Evolutionary conservation across 2,113 vertebrate species (phyloP).

Genomic region (Nothoprocta perdicaria): DNA sequence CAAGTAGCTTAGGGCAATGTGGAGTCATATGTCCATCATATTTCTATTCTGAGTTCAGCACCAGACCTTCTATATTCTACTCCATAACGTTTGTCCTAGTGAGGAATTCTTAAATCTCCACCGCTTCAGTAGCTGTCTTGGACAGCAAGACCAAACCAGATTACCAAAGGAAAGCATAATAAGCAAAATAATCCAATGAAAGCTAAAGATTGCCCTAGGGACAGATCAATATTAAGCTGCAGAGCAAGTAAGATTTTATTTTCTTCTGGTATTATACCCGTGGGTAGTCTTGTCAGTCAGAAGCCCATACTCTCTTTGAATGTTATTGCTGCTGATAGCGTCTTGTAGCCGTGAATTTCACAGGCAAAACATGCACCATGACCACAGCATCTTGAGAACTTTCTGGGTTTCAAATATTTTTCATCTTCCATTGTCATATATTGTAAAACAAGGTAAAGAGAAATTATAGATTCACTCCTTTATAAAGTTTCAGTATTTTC

Average conservation of each 20-base stretch:
- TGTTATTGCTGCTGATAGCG: neutral
- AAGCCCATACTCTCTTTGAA: neutral
- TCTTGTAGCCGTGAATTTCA: neutral
- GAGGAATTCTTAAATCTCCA: neutral
- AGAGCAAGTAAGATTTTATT: neutral
- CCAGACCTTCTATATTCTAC: neutral
- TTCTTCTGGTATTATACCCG: neutral
- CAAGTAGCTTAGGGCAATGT: neutral
- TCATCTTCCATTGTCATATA: neutral
- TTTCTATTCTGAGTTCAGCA: neutral
- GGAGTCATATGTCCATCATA: neutral
- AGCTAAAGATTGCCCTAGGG: neutral
- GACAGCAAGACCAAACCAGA: neutral
- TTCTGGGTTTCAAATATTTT: neutral
- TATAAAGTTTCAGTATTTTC: neutral
- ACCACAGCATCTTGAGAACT: neutral
- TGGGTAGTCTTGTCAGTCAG: neutral
- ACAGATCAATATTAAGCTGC: neutral
- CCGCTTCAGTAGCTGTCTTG: neutral
- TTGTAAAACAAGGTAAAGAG: neutral
- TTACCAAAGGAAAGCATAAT: neutral
- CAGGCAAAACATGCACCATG: rapidly evolving
- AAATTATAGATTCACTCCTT: neutral
- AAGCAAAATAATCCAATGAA: neutral
- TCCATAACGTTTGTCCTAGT: neutral